Percentiles rank a stretch among this genome's conserved stretches.
Conservation (phyloP, 2,113 vertebrate genomes). For the Thinocorus orbignyianus region DNA sequence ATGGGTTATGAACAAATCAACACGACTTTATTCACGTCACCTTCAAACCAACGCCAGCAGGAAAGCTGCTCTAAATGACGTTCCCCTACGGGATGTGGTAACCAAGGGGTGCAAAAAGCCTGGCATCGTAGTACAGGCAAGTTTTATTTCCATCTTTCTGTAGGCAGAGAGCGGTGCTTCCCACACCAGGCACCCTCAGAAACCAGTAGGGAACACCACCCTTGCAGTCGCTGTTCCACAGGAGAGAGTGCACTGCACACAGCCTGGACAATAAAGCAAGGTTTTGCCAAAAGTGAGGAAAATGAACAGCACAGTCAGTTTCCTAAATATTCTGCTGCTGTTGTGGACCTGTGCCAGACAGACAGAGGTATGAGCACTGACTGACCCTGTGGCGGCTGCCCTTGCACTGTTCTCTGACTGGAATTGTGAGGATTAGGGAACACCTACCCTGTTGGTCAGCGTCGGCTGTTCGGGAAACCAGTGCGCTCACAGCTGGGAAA, state of each 20-base stretch:
- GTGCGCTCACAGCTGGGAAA: conserved; percentile 85
- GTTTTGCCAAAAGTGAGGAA: background rate
- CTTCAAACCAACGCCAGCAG: background rate
- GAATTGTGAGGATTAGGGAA: background rate
- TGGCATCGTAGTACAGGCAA: rapidly evolving
- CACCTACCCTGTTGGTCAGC: conserved; percentile 86
- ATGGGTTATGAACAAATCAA: no score
- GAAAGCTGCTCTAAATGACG: background rate
- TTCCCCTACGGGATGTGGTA: rapidly evolving
- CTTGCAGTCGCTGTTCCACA: background rate
- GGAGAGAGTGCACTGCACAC: rapidly evolving
- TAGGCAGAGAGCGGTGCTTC: background rate
- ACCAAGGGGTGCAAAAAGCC: background rate
- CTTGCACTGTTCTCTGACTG: background rate
- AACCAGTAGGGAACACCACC: rapidly evolving
- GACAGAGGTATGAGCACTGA: no score
- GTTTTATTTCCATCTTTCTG: background rate
- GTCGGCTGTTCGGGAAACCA: conserved; percentile 86
- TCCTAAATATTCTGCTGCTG: background rate
- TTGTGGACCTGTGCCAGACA: no score
- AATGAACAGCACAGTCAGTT: rapidly evolving
- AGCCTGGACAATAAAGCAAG: no score
- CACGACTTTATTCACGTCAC: background rate
- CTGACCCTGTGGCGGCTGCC: rapidly evolving
- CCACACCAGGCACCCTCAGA: background rate